Percentiles rank a stretch among this genome's conserved stretches.
Conservation (phyloP, 2,888 invertebrate species). For the Phania funesta region DNA sequence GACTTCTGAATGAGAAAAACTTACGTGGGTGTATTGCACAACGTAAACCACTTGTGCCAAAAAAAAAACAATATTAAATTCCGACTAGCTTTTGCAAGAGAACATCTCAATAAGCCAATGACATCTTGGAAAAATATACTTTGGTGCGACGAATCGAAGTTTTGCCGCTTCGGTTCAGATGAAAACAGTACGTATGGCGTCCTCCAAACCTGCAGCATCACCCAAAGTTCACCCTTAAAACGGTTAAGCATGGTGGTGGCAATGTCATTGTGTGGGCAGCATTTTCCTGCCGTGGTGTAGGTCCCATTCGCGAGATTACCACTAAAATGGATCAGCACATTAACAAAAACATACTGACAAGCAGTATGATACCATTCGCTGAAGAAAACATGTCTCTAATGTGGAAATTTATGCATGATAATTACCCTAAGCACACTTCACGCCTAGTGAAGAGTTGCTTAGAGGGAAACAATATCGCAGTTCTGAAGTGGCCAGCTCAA, state of each 20-base stretch:
- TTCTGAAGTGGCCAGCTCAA: slow-evolving; percentile 8
- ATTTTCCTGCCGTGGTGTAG: neutral
- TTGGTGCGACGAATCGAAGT: neutral
- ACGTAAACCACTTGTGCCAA: no score
- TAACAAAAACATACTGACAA: slow-evolving; percentile 21
- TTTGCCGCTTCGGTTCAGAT: neutral
- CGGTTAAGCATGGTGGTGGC: no score
- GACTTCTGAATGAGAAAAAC: neutral
- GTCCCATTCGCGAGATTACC: neutral
- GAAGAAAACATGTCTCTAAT: slow-evolving; percentile 19
- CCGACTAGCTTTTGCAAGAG: neutral
- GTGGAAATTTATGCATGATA: no score
- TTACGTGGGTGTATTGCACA: no score
- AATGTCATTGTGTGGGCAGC: neutral
- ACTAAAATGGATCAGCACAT: neutral
- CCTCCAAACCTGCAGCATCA: neutral
- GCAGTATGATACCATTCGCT: slow-evolving; percentile 18
- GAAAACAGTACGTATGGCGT: neutral
- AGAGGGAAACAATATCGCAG: neutral
- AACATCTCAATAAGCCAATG: neutral
- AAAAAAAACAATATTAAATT: no score
- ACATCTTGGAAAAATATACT: neutral
- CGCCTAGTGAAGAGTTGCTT: slow-evolving; percentile 18
- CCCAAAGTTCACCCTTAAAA: neutral
- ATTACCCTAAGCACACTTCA: slow-evolving; percentile 33